phyloP scores from a whole-genome alignment of 2,888 invertebrate species.

The Andrena camellia region DNA sequence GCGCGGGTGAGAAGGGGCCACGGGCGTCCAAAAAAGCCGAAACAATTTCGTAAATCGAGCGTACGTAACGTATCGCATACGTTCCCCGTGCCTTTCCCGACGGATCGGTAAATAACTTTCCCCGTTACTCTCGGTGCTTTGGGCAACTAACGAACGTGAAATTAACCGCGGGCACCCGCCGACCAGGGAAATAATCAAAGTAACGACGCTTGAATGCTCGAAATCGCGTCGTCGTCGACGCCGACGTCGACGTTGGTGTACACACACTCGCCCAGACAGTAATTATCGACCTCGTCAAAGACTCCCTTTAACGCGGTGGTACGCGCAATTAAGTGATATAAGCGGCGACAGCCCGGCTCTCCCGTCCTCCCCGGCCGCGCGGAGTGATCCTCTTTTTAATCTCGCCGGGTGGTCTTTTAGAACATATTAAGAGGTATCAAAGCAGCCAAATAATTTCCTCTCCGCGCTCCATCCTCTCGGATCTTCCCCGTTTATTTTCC shows the following conservation, averaged over 20 bases:
- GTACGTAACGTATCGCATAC: conserved; percentile 48
- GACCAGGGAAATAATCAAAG: conserved; percentile 63
- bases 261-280: conserved; percentile 48
- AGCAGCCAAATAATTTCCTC: conserved; percentile 32
- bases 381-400: conserved; percentile 45
- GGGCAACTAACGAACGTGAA: conserved; percentile 65
- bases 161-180: conserved; percentile 56
- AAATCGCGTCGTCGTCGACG: conserved; percentile 45
- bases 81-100: conserved; percentile 30
- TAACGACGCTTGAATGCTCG: conserved; percentile 57
- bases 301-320: conserved; percentile 59
- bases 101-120: conserved; percentile 60
- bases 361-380: neutral
- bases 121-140: conserved; percentile 55
- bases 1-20: neutral
- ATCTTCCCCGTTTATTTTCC: neutral
- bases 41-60: conserved; percentile 63
- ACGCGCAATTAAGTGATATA: conserved; percentile 65
- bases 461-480: neutral
- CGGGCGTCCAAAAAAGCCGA: conserved; percentile 28
- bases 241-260: neutral
- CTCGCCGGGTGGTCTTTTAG: conserved; percentile 9
- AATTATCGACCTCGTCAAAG: conserved; percentile 68
- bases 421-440: conserved; percentile 29
- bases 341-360: conserved; percentile 33